These are phyloP conservation scores for Tachina grossa DNA, from an alignment of 2,888 invertebrate species.

Conservation along the genomic window DNA sequence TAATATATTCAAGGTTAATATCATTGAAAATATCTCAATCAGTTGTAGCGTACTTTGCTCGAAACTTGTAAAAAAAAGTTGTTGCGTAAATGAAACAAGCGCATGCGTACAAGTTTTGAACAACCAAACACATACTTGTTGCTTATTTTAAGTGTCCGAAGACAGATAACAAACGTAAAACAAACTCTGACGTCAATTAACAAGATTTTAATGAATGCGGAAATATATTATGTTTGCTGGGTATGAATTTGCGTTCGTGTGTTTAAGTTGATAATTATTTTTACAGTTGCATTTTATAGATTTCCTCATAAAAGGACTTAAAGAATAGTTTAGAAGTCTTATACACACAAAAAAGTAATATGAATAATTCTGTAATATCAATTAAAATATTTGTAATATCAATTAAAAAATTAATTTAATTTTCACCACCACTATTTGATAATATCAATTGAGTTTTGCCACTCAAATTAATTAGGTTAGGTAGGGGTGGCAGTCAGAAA, in stretches of 20 bases:
- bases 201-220: conserved; percentile 60
- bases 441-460: too few species aligned
- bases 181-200: conserved; percentile 50
- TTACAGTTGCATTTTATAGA: neutral
- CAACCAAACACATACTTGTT: conserved; percentile 18
- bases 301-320: conserved; percentile 42
- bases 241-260: neutral
- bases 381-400: too few species aligned
- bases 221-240: conserved; percentile 32
- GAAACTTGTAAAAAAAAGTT: conserved; percentile 33
- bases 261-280: neutral
- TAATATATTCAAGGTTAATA: conserved; percentile 67
- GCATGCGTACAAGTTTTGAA: conserved; percentile 52
- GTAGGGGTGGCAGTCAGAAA: too few species aligned
- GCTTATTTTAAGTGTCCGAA: neutral
- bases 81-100: conserved; percentile 51
- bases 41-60: neutral
- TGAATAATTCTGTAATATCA: too few species aligned
- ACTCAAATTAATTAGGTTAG: too few species aligned
- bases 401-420: too few species aligned
- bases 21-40: conserved; percentile 55
- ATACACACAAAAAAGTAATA: too few species aligned
- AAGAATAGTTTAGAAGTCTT: neutral
- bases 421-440: too few species aligned
- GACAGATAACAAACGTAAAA: conserved; percentile 8